Percentiles rank a stretch among this genome's conserved stretches.
phyloP scores from a whole-genome alignment of 2,888 invertebrate species.

The Macropis europaea region DNA sequence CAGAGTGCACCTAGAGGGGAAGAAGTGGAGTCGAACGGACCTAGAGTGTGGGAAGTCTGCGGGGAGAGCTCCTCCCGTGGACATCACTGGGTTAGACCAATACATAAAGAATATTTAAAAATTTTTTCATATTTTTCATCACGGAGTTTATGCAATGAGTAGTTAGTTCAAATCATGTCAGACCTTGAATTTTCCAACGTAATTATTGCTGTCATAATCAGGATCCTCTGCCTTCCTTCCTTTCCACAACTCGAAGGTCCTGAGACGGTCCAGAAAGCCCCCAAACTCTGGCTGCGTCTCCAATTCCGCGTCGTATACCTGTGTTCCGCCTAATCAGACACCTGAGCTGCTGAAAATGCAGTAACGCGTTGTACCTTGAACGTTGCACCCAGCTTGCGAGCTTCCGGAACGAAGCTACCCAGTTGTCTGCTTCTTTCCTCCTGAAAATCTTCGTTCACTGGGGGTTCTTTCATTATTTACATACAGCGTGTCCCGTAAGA shows the following conservation, averaged over 20 bases:
- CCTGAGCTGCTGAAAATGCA: constrained; percentile 36
- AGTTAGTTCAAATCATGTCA: too few species aligned
- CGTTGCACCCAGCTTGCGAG: constrained; percentile 64
- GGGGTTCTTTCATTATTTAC: neutral
- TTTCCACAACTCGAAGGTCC: constrained; percentile 84
- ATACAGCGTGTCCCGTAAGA: too few species aligned
- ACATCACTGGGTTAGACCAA: too few species aligned
- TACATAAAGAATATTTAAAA: too few species aligned
- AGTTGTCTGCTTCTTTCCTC: constrained; percentile 66
- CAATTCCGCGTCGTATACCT: constrained; percentile 85
- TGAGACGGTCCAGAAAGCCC: constrained; percentile 85
- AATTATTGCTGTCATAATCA: constrained; percentile 79
- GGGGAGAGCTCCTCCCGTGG: too few species aligned
- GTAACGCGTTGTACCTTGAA: constrained; percentile 69
- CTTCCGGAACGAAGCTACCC: constrained; percentile 29
- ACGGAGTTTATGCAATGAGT: too few species aligned
- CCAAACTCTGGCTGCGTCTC: constrained; percentile 85
- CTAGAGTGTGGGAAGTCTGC: too few species aligned
- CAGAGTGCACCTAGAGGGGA: too few species aligned
- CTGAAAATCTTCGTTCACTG: constrained; percentile 51
- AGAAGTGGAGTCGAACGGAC: too few species aligned
- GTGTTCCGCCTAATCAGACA: constrained; percentile 54
- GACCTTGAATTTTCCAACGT: constrained; percentile 81
- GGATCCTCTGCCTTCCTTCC: constrained; percentile 81
- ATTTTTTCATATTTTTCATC: too few species aligned